Conservation (phyloP, 2,797 vertebrate species). For the Xenops minutus region DNA sequence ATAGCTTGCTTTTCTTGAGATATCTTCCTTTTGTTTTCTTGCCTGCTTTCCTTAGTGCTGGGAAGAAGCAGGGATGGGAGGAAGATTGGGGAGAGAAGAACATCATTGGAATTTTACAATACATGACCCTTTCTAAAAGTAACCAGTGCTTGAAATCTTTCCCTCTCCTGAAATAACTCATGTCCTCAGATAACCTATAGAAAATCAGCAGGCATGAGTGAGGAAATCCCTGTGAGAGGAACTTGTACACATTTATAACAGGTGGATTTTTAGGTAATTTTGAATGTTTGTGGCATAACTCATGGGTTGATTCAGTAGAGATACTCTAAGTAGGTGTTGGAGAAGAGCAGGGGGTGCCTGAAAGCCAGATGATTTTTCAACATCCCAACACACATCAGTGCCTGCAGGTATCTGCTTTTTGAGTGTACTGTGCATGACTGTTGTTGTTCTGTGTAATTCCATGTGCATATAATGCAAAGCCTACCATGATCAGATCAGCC, state of each 20-base stretch:
- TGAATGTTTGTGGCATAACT: neutral
- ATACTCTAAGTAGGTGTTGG: neutral
- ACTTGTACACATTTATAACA: neutral
- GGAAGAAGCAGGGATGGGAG: neutral
- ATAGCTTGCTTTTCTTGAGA: neutral
- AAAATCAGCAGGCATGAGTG: neutral
- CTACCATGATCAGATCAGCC: no score
- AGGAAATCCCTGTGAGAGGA: neutral
- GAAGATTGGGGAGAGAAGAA: neutral
- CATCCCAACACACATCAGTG: neutral
- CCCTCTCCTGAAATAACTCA: neutral
- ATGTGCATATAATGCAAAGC: neutral
- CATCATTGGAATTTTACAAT: neutral
- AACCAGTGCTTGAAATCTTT: neutral
- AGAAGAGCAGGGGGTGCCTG: neutral
- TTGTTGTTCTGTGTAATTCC: neutral
- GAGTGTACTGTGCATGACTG: neutral
- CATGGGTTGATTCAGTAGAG: neutral
- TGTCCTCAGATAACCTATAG: neutral
- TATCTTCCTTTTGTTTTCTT: neutral
- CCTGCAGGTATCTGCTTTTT: neutral
- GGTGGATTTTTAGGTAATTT: neutral
- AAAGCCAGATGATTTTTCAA: neutral
- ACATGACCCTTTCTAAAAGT: neutral
- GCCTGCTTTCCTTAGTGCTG: neutral